Evolutionary conservation across 2,888 invertebrate genomes (phyloP).

Genomic region (Athetis lepigone): DNA sequence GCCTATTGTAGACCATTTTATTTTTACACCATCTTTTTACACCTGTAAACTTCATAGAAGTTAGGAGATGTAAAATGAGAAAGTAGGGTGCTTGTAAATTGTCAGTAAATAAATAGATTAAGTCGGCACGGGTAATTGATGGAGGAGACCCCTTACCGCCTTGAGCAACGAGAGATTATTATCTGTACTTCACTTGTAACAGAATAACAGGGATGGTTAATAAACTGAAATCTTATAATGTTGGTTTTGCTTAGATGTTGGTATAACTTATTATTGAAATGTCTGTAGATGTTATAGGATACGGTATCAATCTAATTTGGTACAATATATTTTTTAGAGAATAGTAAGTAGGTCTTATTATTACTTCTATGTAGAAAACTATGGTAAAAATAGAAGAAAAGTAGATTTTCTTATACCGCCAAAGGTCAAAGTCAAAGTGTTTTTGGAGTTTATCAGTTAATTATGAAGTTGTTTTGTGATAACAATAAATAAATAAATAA

Average conservation of each 20-base stretch:
- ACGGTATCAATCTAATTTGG: too few relatives aligned
- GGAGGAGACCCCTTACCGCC: constrained; percentile 41
- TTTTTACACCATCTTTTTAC: constrained; percentile 9
- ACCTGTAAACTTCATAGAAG: constrained; percentile 9
- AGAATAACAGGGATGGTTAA: constrained; percentile 29
- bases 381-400: too few relatives aligned
- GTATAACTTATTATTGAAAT: neutral
- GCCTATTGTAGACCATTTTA: constrained; percentile 10
- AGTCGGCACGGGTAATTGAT: constrained; percentile 48
- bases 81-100: constrained; percentile 40
- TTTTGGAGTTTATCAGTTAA: too few relatives aligned
- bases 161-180: constrained; percentile 44
- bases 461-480: too few relatives aligned
- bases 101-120: constrained; percentile 51
- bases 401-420: too few relatives aligned
- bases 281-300: neutral
- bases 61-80: constrained; percentile 16
- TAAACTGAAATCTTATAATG: constrained; percentile 15
- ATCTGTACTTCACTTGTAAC: constrained; percentile 34
- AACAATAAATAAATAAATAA: too few relatives aligned
- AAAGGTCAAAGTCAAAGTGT: too few relatives aligned
- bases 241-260: constrained; percentile 15
- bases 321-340: too few relatives aligned
- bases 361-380: too few relatives aligned
- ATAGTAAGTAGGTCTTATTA: too few relatives aligned